Evolutionary conservation across 2,888 invertebrate genomes (phyloP).

Genomic region (Anthophora plumipes): DNA sequence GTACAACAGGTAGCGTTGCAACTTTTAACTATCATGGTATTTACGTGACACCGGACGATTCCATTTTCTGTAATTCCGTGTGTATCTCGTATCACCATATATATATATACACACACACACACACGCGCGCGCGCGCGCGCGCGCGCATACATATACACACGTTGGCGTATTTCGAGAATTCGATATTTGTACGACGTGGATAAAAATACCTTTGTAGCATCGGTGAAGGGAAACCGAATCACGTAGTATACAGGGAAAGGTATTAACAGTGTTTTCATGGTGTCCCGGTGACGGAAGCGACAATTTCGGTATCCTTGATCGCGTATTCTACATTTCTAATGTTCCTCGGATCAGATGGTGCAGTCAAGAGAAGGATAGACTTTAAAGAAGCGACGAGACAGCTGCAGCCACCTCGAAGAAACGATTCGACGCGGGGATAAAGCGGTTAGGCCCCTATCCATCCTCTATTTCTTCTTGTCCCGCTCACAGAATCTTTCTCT

Average conservation of each 20-base stretch:
- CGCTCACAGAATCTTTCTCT: conserved; percentile 5
- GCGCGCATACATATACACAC: too few species aligned
- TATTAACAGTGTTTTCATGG: conserved; percentile 17
- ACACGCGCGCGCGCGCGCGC: too few species aligned
- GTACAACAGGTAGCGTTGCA: conserved; percentile 28
- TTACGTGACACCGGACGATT: background rate
- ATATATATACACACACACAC: too few species aligned
- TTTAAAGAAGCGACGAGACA: conserved; percentile 72
- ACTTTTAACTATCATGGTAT: background rate
- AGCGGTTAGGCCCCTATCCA: conserved; percentile 73
- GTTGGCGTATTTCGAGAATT: background rate
- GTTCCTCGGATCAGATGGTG: conserved; percentile 43
- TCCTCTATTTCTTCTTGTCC: conserved; percentile 29
- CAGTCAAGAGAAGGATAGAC: conserved; percentile 55
- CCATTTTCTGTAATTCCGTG: background rate
- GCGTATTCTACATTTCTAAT: conserved; percentile 58
- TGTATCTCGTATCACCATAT: background rate
- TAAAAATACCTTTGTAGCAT: conserved; percentile 10
- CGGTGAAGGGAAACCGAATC: conserved; percentile 9
- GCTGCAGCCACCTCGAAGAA: conserved; percentile 72
- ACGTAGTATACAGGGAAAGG: background rate
- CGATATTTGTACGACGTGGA: background rate
- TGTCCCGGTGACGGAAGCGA: background rate
- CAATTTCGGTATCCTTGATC: conserved; percentile 43
- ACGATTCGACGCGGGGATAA: conserved; percentile 76